A percentile compares a stretch with the other conserved stretches of the same genome.
Conservation (phyloP, 2,797 vertebrate genomes). For the Artibeus jamaicensis region DNA sequence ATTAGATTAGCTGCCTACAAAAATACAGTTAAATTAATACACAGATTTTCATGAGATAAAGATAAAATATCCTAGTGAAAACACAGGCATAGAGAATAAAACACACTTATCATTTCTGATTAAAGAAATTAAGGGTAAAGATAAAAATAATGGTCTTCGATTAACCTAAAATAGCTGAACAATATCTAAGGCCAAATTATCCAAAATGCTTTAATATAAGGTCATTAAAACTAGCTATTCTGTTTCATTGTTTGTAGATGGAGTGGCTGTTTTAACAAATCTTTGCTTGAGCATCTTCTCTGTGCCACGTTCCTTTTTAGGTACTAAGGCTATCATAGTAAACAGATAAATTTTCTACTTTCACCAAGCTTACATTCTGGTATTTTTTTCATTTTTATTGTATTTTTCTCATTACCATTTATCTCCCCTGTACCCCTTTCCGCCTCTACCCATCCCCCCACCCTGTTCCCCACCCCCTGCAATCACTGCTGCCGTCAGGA, state of each 20-base stretch:
- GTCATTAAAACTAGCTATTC: neutral
- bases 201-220: neutral
- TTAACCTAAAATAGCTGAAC: constrained; percentile 5
- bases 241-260: constrained; percentile 6
- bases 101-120: constrained; percentile 13
- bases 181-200: neutral
- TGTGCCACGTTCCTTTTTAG: neutral
- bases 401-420: neutral
- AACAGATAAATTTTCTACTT: neutral
- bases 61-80: constrained; percentile 28
- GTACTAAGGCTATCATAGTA: neutral
- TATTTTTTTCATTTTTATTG: neutral
- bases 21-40: neutral
- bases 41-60: constrained; percentile 3
- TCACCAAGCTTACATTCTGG: neutral
- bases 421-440: neutral
- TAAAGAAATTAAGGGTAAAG: constrained; percentile 20
- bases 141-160: neutral
- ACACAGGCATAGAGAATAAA: neutral
- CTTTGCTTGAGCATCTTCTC: neutral
- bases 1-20: neutral
- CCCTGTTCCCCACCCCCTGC: too few species aligned
- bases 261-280: neutral
- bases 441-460: neutral
- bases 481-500: neutral